These are phyloP conservation scores for Sisor rabdophorus DNA, from an alignment of 2,113 vertebrate genomes.

Conservation along the genomic window DNA sequence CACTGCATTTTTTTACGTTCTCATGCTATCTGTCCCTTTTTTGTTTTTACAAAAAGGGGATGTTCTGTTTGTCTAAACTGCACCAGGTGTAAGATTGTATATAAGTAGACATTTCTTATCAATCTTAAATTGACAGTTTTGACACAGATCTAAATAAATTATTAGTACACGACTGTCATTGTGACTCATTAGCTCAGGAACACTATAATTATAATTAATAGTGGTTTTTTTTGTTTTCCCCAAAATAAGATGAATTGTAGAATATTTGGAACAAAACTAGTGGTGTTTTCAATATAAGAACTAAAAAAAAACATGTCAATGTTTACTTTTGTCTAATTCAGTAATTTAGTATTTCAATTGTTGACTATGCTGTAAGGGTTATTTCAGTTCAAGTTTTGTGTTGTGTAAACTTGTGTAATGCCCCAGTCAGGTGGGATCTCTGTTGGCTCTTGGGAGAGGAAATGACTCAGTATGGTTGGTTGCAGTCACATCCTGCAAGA, in stretches of 20 bases:
- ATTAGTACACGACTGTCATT: background rate
- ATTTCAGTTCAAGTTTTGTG: slow-evolving; percentile 15
- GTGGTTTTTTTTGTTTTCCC: background rate
- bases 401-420: slow-evolving; percentile 10
- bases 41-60: no score
- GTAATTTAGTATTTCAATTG: background rate
- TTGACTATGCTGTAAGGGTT: background rate
- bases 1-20: no score
- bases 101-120: background rate
- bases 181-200: background rate
- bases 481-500: slow-evolving; percentile 60
- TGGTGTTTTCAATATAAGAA: no score
- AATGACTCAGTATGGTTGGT: slow-evolving; percentile 66
- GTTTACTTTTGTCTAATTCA: background rate
- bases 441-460: slow-evolving; percentile 59
- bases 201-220: no score
- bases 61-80: no score
- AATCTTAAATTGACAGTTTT: background rate
- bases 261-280: no score
- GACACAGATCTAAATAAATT: background rate
- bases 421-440: slow-evolving; percentile 46
- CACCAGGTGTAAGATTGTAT: background rate
- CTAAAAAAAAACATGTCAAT: no score
- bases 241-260: background rate
- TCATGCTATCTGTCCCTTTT: no score